A percentile compares a stretch with the other conserved stretches of the same genome.
Evolutionary conservation across 2,113 vertebrate genomes (phyloP).

Genomic region (Catagonus wagneri): DNA sequence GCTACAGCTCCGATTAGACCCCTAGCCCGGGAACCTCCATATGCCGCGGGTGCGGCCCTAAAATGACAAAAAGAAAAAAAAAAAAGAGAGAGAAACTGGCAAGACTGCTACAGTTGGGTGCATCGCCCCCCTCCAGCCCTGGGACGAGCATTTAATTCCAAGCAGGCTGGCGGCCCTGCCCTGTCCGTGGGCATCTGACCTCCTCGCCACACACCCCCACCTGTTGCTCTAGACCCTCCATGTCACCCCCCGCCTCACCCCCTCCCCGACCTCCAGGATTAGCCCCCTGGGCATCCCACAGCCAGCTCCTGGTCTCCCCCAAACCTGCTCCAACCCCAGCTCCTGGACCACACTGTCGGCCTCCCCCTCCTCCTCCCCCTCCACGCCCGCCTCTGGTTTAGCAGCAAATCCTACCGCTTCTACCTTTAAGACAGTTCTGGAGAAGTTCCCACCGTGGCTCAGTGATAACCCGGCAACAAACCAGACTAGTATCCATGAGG

Average conservation of each 20-base stretch:
- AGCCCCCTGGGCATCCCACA: fast-evolving
- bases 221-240: background rate
- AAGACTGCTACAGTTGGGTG: background rate
- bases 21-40: no score
- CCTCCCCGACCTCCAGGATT: fast-evolving
- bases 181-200: background rate
- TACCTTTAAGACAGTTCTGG: background rate
- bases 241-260: background rate
- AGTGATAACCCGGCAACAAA: no score
- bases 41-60: no score
- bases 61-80: no score
- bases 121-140: background rate
- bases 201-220: background rate
- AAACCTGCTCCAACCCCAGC: background rate
- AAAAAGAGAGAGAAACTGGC: no score
- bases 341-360: background rate
- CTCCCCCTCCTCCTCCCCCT: background rate
- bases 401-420: background rate
- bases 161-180: background rate
- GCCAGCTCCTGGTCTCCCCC: background rate
- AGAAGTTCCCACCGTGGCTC: no score
- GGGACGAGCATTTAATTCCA: background rate
- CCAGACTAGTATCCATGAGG: no score
- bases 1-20: no score
- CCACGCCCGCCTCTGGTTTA: background rate